Percentiles rank a stretch among this genome's conserved stretches.
These are phyloP conservation scores for Leptinotarsa peninsularis DNA, from an alignment of 2,888 invertebrate species.

Conservation along the genomic window DNA sequence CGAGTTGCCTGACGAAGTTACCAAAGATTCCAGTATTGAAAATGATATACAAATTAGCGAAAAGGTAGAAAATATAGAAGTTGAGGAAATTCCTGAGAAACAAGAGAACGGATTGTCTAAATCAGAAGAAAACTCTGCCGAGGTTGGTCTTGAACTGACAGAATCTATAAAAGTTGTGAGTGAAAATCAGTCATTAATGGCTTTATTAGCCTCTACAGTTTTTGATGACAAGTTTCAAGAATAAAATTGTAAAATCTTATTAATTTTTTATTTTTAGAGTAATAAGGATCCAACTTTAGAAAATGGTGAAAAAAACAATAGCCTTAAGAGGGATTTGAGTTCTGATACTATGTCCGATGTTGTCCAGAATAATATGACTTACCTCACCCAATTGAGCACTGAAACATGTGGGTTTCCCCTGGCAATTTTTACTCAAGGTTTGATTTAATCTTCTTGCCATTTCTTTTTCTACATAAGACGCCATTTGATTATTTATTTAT, in stretches of 20 bases:
- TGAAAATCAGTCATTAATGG: not conserved
- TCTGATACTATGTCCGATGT: constrained; percentile 73
- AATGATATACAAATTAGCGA: constrained; percentile 31
- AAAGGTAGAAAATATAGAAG: constrained; percentile 20
- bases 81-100: constrained; percentile 42
- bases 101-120: constrained; percentile 50
- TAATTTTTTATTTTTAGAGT: constrained; percentile 22
- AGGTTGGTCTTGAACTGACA: constrained; percentile 63
- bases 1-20: constrained; percentile 1
- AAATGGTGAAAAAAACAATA: constrained; percentile 61
- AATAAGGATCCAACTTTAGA: constrained; percentile 33
- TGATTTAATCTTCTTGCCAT: not conserved
- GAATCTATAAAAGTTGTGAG: constrained; percentile 58
- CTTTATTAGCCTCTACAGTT: not conserved
- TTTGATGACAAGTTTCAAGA: not conserved
- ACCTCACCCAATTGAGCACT: constrained; percentile 74
- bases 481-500: not conserved
- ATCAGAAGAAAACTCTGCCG: constrained; percentile 48
- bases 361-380: constrained; percentile 72
- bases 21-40: constrained; percentile 29
- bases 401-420: constrained; percentile 90
- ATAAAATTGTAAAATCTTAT: not conserved
- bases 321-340: constrained; percentile 79
- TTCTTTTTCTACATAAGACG: not conserved
- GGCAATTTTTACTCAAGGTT: constrained; percentile 44